Evolutionary conservation across 2,113 vertebrate species (phyloP).

Genomic region (Larimichthys polyactis): DNA sequence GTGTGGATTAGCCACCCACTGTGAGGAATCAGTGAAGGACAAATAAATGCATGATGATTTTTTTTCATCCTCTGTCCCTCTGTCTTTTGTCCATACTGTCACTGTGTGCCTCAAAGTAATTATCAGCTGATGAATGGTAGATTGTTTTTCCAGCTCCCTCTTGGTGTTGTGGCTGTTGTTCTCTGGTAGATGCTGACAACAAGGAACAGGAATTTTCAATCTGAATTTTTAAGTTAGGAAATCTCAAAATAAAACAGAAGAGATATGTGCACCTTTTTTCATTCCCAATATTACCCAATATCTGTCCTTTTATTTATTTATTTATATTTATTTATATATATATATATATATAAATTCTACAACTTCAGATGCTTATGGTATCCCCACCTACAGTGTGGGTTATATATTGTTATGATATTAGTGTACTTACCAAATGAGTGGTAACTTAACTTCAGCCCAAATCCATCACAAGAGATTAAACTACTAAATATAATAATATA

Average conservation of each 20-base stretch:
- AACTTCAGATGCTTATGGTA: background rate
- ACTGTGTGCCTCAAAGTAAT: slow-evolving; percentile 60
- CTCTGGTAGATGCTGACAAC: slow-evolving; percentile 5
- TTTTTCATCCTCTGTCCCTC: slow-evolving; percentile 34
- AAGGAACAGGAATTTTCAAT: background rate
- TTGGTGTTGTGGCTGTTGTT: background rate
- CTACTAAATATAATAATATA: background rate
- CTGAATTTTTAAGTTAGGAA: background rate
- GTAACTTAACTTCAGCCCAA: background rate
- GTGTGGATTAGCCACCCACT: slow-evolving; percentile 80
- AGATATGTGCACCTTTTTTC: no score
- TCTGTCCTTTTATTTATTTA: no score
- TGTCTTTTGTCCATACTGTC: slow-evolving; percentile 64
- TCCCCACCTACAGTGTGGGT: background rate
- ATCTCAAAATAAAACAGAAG: background rate
- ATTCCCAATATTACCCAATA: no score
- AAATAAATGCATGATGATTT: slow-evolving; percentile 50
- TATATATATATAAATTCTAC: no score
- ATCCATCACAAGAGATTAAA: background rate
- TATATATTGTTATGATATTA: background rate
- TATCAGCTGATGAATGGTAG: slow-evolving; percentile 66
- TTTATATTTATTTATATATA: no score
- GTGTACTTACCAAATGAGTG: background rate
- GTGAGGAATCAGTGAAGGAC: slow-evolving; percentile 70
- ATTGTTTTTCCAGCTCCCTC: slow-evolving; percentile 29